Base-by-base conservation (phyloP, 2,888 invertebrate species). In the Blera fallax region DNA sequence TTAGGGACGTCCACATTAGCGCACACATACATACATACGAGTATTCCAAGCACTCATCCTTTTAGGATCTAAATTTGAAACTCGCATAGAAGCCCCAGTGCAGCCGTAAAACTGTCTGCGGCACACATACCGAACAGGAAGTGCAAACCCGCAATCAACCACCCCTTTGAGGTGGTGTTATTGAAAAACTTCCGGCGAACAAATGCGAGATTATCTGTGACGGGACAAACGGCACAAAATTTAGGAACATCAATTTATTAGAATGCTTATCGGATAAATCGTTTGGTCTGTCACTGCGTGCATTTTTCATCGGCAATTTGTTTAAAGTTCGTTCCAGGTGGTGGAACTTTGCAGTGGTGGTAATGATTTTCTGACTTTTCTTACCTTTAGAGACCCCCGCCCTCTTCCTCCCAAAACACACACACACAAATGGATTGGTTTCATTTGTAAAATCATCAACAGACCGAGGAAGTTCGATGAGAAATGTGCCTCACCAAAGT, bases 91-190 rank as follows among this genome's bases (percentile, higher is more conserved):
- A 43, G 43, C n/a, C 73, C 67, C 62, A 21, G 37, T 73, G 73
- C 73, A 79, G 58, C 70, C 54, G 73, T 80, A 65, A 81, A 85
- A 80, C 74, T 84, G 79, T 84, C 79, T 74, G 74, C 52, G 67
- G 48, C 83, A 78, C 48, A 72, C 54, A 65, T 77, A 48, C 40
- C 48, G 54, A 64, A 64, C 54, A 43, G 60, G 67, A 69, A 65
- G 37, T 60, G 56, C 56, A 64, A 58, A 56, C 40, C 32, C 21
- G n/a, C 18, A 32, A 14, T 10, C 48, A 0, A 58, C 43, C 24
- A 45, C 24, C 32, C 4, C 29, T n/a, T n/a, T n/a, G n/a, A n/a
- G 11, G 21, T 29, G 54, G 69, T 40, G 73, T 69, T 67, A 74
- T 84, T 74, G 84, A 76, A 81, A 81, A 85, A 85, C 69, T 65